These are phyloP conservation scores for Panopea generosa DNA, from an alignment of 2,888 invertebrate species.

Conservation along the genomic window DNA sequence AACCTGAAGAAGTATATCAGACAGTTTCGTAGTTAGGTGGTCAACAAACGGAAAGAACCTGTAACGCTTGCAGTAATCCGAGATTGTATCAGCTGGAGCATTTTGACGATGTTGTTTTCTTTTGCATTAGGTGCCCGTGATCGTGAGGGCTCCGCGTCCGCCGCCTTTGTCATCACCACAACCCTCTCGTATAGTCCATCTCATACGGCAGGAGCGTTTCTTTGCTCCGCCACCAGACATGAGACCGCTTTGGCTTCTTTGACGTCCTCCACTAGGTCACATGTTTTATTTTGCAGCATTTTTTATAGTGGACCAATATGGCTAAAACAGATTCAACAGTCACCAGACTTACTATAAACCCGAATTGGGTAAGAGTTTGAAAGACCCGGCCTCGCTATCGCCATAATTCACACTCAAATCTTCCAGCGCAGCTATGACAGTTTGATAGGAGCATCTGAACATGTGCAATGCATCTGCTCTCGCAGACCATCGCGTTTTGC, in stretches of 20 bases:
- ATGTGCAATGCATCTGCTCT: slow-evolving; percentile 20
- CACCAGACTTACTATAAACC: slow-evolving; percentile 3
- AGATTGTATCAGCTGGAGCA: neutral
- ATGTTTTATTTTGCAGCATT: neutral
- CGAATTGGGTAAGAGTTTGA: slow-evolving; percentile 3
- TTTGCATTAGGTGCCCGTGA: neutral
- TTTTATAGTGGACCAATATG: neutral
- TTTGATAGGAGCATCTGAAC: neutral
- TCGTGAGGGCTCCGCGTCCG: neutral
- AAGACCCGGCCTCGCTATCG: neutral
- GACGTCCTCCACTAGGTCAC: slow-evolving; percentile 3
- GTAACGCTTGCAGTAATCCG: neutral
- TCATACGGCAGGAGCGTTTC: slow-evolving; percentile 10
- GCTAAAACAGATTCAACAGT: neutral
- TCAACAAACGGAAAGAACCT: neutral
- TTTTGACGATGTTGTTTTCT: neutral
- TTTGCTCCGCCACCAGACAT: neutral
- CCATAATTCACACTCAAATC: neutral
- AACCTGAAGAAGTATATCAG: neutral
- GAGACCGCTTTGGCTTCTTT: slow-evolving; percentile 5
- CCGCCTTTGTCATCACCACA: neutral
- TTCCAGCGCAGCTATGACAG: neutral
- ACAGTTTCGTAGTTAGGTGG: neutral
- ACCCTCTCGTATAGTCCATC: slow-evolving; percentile 4
- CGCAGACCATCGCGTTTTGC: slow-evolving; percentile 34